Conservation (phyloP, 2,888 invertebrate genomes). For the Sepiola atlantica region DNA sequence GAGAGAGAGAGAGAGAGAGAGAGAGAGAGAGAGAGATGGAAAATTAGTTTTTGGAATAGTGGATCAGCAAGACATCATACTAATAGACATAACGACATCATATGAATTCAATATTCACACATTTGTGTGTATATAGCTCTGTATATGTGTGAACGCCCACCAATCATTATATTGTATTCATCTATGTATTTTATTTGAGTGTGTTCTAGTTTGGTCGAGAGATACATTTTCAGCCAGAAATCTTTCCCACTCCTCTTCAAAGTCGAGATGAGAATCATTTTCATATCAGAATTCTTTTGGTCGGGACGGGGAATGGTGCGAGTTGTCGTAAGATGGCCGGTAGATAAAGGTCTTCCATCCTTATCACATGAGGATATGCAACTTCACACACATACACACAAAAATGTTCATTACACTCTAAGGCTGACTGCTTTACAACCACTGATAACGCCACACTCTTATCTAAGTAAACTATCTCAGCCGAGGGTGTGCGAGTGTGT, state of each 20-base stretch:
- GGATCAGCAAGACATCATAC: no score
- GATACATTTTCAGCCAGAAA: not conserved
- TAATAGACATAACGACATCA: no score
- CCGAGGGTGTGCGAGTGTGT: not conserved
- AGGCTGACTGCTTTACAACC: not conserved
- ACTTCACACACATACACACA: not conserved
- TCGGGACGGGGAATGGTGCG: no score
- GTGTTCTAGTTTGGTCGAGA: not conserved
- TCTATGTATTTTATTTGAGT: not conserved
- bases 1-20: no score
- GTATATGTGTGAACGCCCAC: no score
- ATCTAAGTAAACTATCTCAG: not conserved
- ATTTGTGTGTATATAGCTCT: no score
- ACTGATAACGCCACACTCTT: not conserved
- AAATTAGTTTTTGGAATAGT: no score
- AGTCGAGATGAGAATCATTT: not conserved
- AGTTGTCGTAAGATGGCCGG: not conserved
- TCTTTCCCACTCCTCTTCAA: not conserved
- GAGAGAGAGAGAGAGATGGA: no score
- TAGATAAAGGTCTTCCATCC: not conserved
- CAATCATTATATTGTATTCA: not conserved
- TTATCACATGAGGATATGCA: not conserved
- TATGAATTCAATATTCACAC: no score
- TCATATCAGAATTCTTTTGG: not conserved
- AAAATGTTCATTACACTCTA: not conserved